phyloP scores from a whole-genome alignment of 2,797 vertebrate genomes.

The Sebastes steindachneri region DNA sequence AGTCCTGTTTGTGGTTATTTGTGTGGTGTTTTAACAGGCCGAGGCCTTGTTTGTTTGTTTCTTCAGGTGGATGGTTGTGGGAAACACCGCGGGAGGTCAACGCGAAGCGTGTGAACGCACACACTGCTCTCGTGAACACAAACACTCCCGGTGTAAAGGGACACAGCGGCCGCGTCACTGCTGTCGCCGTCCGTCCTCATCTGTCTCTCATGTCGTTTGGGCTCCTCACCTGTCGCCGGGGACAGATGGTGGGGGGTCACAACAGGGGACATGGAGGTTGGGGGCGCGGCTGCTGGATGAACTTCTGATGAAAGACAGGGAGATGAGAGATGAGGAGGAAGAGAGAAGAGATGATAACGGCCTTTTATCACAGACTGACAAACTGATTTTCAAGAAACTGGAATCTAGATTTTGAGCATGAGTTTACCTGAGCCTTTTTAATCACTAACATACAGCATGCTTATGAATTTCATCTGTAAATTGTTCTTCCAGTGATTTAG shows the following conservation, averaged over 20 bases:
- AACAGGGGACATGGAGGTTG: neutral
- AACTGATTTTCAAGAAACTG: neutral
- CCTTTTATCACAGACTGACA: neutral
- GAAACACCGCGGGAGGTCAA: conserved; percentile 32
- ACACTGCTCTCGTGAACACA: conserved; percentile 24
- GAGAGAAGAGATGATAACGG: neutral
- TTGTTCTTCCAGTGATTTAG: neutral
- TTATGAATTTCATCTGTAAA: neutral
- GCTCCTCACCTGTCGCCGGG: conserved; percentile 48
- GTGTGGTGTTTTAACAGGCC: conserved; percentile 53
- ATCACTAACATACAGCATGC: neutral
- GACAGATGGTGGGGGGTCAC: conserved; percentile 12
- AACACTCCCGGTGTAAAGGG: conserved; percentile 3
- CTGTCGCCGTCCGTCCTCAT: conserved; percentile 27
- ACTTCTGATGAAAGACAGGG: neutral
- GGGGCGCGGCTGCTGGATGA: neutral
- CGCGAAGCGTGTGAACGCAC: neutral
- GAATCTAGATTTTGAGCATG: neutral
- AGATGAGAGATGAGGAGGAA: neutral
- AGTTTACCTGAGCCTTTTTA: neutral
- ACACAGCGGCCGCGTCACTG: neutral
- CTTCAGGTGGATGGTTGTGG: conserved; percentile 53
- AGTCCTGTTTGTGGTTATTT: conserved; percentile 26
- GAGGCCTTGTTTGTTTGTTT: conserved; percentile 58
- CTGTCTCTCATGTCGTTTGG: neutral